phyloP scores from a whole-genome alignment of 1,140 invertebrate species.

The Ericerus pela region DNA sequence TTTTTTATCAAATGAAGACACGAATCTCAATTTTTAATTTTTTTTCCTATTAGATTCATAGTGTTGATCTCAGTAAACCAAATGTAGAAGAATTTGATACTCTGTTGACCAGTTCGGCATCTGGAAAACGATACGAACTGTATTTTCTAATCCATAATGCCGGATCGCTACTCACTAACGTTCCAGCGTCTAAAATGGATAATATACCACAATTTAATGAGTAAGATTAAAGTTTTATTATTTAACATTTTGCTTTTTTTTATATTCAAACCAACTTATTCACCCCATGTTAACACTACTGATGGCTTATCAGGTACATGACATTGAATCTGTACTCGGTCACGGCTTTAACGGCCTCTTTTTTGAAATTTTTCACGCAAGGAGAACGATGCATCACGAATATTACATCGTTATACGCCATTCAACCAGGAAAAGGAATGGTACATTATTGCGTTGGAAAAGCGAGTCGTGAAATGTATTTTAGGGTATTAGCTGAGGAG shows the following conservation, averaged over 20 bases:
- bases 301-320: conserved; percentile 21
- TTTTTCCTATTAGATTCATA: conserved; percentile 15
- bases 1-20: not conserved
- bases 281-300: not conserved
- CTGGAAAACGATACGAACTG: conserved; percentile 41
- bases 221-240: conserved; percentile 41
- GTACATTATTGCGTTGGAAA: conserved; percentile 73
- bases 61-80: conserved; percentile 30
- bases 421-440: conserved; percentile 58
- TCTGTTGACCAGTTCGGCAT: conserved; percentile 17
- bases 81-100: conserved; percentile 28
- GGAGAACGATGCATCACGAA: conserved; percentile 55
- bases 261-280: too few relatives aligned
- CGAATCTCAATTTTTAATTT: not conserved
- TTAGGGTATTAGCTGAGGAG: conserved; percentile 67
- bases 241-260: not conserved
- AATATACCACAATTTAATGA: conserved; percentile 40
- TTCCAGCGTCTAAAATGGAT: conserved; percentile 41
- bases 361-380: conserved; percentile 42
- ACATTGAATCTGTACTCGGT: conserved; percentile 33
- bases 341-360: conserved; percentile 58
- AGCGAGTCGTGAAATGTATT: conserved; percentile 84
- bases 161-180: conserved; percentile 59
- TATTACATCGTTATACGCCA: conserved; percentile 67
- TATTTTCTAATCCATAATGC: conserved; percentile 78